Evolutionary conservation across 2,113 vertebrate genomes (phyloP), one percentile per base, ranked within the genome.

Genomic region (Alethe diademata): DNA sequence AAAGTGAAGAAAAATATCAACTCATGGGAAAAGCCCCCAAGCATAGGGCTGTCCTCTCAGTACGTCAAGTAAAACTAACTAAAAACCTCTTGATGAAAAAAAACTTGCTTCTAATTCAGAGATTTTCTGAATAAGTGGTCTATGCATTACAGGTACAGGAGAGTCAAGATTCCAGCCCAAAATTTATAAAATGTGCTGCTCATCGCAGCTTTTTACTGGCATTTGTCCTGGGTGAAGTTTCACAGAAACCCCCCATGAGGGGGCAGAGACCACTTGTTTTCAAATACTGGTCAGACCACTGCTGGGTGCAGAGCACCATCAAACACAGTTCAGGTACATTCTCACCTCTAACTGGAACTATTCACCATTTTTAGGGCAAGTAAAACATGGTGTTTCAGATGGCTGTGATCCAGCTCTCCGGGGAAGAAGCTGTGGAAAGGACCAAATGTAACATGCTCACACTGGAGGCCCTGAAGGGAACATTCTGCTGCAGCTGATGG

Each of bases 361-460:
- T 14, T 40, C 11, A 35, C 47, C 5, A 19, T 19, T 51, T 42
- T 9, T 11, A 61, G 20, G 19, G 11, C 35, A 71, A 1, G 10
- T 22, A 58, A 58, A 74, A 58, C 1, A 3, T 5, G 42, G 25
- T 73, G 15, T 9, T 88, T 83, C 53, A 65, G 31, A 73, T 1
- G 2, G 43, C 35, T 57, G 40, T 26, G 56, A 76, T 65, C 17
- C 85, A 78, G 29, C 18, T 28, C 65, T 65, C 47, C 29, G 3
- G 12, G 15, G 11, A 81, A 28, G 48, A 72, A 60, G 40, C 15
- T 60, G 26, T 38, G 29, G 65, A 58, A 84, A 79, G 60, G 23
- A 45, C 15, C 0, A 1, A 71, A 47, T 1, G 0, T 0, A 18
- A 36, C 3, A 0, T 0, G 5, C 9, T 6, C 36, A n/a, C 11